phyloP scores from a whole-genome alignment of 2,888 invertebrate genomes.

The Thereva unica region DNA sequence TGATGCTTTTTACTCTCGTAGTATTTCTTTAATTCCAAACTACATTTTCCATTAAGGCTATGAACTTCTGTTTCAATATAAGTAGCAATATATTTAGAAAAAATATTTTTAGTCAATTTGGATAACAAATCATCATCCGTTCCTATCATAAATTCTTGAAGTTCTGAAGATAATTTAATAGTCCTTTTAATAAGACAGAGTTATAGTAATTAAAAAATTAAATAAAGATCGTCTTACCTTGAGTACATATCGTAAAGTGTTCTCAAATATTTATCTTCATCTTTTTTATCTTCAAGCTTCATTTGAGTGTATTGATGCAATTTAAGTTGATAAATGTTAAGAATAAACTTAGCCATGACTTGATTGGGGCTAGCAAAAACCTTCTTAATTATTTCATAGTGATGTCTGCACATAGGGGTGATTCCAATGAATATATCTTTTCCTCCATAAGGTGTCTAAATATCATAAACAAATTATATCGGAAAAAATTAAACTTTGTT shows the following conservation, averaged over 20 bases:
- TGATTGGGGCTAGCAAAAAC: constrained; percentile 95
- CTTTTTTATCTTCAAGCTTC: constrained; percentile 79
- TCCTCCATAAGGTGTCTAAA: constrained; percentile 79
- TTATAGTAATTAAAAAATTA: neutral
- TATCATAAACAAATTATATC: constrained; percentile 43
- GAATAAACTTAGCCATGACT: constrained; percentile 96
- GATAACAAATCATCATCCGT: constrained; percentile 77
- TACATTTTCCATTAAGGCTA: constrained; percentile 77
- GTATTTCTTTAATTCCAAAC: constrained; percentile 76
- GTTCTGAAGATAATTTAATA: constrained; percentile 71
- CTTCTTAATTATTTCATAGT: constrained; percentile 79
- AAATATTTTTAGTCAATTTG: constrained; percentile 79
- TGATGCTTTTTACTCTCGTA: constrained; percentile 93
- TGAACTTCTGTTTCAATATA: constrained; percentile 80
- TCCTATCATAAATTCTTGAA: constrained; percentile 76
- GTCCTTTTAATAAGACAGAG: constrained; percentile 62
- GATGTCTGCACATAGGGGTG: constrained; percentile 85
- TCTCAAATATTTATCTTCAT: constrained; percentile 85
- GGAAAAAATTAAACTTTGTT: constrained; percentile 7
- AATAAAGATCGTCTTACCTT: constrained; percentile 61
- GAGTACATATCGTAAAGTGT: constrained; percentile 89
- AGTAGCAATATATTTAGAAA: constrained; percentile 75
- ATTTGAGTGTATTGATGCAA: constrained; percentile 83
- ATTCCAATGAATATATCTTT: constrained; percentile 91
- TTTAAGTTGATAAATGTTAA: constrained; percentile 92